These are phyloP conservation scores for Notolabrus celidotus DNA, from an alignment of 2,797 vertebrate genomes.

Conservation along the genomic window DNA sequence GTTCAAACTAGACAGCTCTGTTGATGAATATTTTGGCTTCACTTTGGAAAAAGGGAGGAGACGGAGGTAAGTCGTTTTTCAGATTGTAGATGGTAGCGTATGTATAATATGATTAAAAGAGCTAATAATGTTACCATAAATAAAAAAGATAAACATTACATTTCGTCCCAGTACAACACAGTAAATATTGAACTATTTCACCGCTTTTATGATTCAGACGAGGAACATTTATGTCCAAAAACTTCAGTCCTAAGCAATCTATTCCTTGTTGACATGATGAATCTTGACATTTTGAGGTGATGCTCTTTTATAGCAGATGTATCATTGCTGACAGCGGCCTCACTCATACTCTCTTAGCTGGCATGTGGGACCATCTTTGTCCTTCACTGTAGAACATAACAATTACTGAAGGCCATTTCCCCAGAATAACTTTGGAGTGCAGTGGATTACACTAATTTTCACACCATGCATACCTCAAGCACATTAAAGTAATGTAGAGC, in stretches of 20 bases:
- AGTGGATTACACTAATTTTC: slow-evolving; percentile 23
- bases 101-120: neutral
- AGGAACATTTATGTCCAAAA: neutral
- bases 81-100: neutral
- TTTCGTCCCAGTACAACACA: neutral
- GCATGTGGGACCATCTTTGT: slow-evolving; percentile 15
- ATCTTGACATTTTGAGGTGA: slow-evolving; percentile 24
- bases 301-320: slow-evolving; percentile 19
- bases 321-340: slow-evolving; percentile 6
- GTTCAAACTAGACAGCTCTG: too few species aligned
- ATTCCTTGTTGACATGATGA: slow-evolving; percentile 27
- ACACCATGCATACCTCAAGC: slow-evolving; percentile 1
- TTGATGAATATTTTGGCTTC: too few species aligned
- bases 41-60: too few species aligned
- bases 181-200: neutral
- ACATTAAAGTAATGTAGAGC: slow-evolving; percentile 1
- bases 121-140: neutral
- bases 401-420: neutral
- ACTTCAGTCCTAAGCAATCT: neutral
- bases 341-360: neutral
- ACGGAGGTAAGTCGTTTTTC: too few species aligned
- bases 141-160: neutral
- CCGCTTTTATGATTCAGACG: neutral
- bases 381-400: slow-evolving; percentile 27
- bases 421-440: slow-evolving; percentile 15